These are phyloP conservation scores for Coregonus ussuriensis DNA, from an alignment of 2,797 vertebrate species.

Conservation along the genomic window DNA sequence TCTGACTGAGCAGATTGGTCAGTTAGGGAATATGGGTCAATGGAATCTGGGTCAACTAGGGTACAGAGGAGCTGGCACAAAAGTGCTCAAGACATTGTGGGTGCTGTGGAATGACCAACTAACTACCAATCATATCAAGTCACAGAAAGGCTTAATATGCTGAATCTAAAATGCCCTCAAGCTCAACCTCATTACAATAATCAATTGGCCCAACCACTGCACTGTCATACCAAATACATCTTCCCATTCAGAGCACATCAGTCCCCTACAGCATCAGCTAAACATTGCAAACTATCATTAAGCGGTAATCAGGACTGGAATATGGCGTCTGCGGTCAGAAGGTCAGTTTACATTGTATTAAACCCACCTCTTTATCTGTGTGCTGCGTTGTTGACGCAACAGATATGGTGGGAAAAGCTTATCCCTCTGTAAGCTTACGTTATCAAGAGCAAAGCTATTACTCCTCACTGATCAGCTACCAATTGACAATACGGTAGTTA, in stretches of 20 bases:
- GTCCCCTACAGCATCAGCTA: neutral
- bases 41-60: neutral
- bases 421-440: conserved; percentile 6
- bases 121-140: neutral
- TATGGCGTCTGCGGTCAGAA: neutral
- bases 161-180: neutral
- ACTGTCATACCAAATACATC: neutral
- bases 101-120: neutral
- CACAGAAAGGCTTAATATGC: neutral
- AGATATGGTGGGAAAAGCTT: conserved; percentile 11
- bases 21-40: neutral
- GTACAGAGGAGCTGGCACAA: no score
- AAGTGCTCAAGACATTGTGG: no score
- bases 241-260: neutral
- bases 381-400: conserved; percentile 13
- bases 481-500: neutral
- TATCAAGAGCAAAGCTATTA: conserved; percentile 26
- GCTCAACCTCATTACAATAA: neutral
- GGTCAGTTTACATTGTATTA: neutral
- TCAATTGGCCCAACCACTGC: neutral
- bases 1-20: neutral
- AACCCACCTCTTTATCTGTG: neutral
- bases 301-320: neutral
- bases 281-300: neutral
- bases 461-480: neutral